Percentiles rank a stretch among this genome's conserved stretches.
Evolutionary conservation across 2,797 vertebrate genomes (phyloP).

Genomic region (Euphonia xanthogaster): DNA sequence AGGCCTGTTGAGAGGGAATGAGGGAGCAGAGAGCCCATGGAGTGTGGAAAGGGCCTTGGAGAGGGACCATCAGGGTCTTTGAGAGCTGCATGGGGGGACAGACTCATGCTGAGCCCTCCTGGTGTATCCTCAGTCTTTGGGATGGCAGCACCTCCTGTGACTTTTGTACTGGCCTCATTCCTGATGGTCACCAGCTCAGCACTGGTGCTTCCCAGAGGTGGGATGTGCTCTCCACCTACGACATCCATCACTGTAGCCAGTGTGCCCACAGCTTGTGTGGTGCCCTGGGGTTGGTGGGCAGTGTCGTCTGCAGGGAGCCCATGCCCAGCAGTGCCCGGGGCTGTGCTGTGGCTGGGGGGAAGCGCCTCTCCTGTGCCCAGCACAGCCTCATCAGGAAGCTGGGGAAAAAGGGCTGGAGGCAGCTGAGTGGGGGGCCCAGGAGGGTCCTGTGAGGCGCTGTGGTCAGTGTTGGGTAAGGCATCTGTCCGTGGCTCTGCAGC

Average conservation of each 20-base stretch:
- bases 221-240: not conserved
- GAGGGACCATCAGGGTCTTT: not conserved
- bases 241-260: fast-evolving
- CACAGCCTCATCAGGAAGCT: fast-evolving
- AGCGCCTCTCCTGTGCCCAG: fast-evolving
- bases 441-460: fast-evolving
- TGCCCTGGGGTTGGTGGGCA: not conserved
- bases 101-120: not conserved
- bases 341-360: fast-evolving
- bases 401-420: not conserved
- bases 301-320: fast-evolving
- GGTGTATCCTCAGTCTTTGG: fast-evolving
- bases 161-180: not conserved
- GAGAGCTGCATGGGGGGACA: fast-evolving
- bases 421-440: fast-evolving
- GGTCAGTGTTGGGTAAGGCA: fast-evolving
- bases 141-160: not conserved
- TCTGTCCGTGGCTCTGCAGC: not conserved
- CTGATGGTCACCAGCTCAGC: not conserved
- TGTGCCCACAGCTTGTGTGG: fast-evolving
- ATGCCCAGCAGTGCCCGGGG: fast-evolving
- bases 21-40: not conserved
- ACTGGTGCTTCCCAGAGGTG: not conserved
- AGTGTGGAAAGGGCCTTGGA: fast-evolving
- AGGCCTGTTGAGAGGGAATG: not conserved